phyloP scores from a whole-genome alignment of 37 sponge, comb jelly and placozoan species.

The Axinella damicornis region DNA sequence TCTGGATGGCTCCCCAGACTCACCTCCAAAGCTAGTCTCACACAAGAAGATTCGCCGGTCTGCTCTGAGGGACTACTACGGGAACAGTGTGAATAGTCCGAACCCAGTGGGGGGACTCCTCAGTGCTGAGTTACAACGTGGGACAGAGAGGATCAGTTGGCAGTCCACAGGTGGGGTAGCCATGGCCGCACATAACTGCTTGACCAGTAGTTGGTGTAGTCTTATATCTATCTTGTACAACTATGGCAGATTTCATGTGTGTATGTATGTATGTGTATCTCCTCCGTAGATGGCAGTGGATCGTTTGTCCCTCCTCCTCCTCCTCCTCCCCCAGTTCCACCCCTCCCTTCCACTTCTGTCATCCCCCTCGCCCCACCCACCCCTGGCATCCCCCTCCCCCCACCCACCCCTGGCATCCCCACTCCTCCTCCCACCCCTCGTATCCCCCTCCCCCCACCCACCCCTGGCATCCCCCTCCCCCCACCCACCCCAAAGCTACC shows the following conservation, averaged over 20 bases:
- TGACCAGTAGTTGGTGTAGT: too few species aligned
- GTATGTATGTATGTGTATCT: too few species aligned
- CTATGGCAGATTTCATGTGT: too few species aligned
- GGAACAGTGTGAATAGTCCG: constrained; percentile 35
- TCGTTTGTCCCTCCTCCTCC: constrained; percentile 8
- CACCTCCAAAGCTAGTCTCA: not conserved
- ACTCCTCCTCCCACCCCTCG: not conserved
- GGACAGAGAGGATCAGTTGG: constrained; percentile 24
- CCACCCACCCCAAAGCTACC: constrained; percentile 7
- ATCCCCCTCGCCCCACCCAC: not conserved
- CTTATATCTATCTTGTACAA: too few species aligned
- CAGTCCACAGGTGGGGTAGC: constrained; percentile 21
- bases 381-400: not conserved
- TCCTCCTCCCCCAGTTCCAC: constrained; percentile 18
- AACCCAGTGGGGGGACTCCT: constrained; percentile 1
- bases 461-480: not conserved
- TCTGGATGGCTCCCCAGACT: constrained; percentile 25
- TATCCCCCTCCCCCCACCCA: not conserved
- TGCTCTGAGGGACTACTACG: constrained; percentile 31
- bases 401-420: not conserved
- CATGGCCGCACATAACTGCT: too few species aligned
- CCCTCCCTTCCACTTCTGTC: not conserved
- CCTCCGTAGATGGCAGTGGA: too few species aligned
- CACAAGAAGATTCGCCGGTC: constrained; percentile 15
- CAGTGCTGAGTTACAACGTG: not conserved